Percentiles rank a stretch among this genome's conserved stretches.
Evolutionary conservation across 1,140 invertebrate genomes (phyloP).

Genomic region (Choristoneura fumiferana): DNA sequence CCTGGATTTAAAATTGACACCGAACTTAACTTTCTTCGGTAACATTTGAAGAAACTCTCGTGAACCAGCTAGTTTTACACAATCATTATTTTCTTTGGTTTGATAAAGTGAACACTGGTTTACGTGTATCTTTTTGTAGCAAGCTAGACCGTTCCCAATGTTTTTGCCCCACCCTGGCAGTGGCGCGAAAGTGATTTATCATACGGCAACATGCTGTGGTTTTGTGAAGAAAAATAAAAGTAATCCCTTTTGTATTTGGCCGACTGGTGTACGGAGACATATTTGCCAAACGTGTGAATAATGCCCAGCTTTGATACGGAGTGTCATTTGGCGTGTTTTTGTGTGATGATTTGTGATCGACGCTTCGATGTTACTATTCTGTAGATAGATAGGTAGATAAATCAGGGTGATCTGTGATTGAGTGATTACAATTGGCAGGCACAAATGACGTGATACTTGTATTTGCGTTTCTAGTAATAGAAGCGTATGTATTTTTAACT

Average conservation of each 20-base stretch:
- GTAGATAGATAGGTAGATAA: background rate
- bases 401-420: too few relatives aligned
- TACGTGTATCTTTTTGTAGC: slow-evolving; percentile 53
- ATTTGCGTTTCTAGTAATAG: too few relatives aligned
- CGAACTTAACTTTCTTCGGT: too few relatives aligned
- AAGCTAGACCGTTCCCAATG: slow-evolving; percentile 51
- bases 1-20: too few relatives aligned
- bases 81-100: slow-evolving; percentile 29
- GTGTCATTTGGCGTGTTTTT: background rate
- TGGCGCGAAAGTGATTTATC: slow-evolving; percentile 71
- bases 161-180: slow-evolving; percentile 52
- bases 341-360: background rate
- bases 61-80: background rate
- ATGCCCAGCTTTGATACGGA: slow-evolving; percentile 41
- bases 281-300: slow-evolving; percentile 68
- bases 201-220: slow-evolving; percentile 70
- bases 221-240: slow-evolving; percentile 69
- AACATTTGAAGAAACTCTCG: too few relatives aligned
- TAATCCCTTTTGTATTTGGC: slow-evolving; percentile 72
- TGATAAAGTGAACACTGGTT: slow-evolving; percentile 46
- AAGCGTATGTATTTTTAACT: too few relatives aligned
- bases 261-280: slow-evolving; percentile 50
- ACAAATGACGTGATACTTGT: too few relatives aligned
- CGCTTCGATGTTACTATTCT: background rate
- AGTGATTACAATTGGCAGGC: too few relatives aligned